Percentiles rank a stretch among this genome's conserved stretches.
Conservation (phyloP, 1,140 invertebrate species). For the Pseudoatta argentina region DNA sequence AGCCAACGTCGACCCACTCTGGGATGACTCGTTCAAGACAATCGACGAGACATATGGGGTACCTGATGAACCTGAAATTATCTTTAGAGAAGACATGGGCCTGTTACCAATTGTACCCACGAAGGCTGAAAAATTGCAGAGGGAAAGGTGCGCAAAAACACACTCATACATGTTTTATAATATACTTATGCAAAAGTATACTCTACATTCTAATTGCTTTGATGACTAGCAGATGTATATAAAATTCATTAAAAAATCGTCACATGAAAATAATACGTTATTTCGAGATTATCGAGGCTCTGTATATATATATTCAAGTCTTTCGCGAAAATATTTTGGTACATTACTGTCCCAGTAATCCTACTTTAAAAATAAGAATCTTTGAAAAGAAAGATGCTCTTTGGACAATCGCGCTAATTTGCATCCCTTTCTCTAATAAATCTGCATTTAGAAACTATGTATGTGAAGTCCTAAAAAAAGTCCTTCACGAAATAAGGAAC, state of each 20-base stretch:
- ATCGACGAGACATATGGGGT: slow-evolving; percentile 70
- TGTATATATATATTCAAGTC: not conserved
- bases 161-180: not conserved
- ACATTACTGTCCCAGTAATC: not conserved
- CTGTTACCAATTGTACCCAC: slow-evolving; percentile 57
- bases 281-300: not conserved
- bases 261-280: not conserved
- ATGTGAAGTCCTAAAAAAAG: slow-evolving; percentile 71
- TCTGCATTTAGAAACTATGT: slow-evolving; percentile 70
- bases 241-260: not conserved
- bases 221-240: not conserved
- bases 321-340: not conserved
- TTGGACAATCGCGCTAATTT: slow-evolving; percentile 5
- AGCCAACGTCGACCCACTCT: slow-evolving; percentile 64
- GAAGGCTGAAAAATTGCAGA: slow-evolving; percentile 75
- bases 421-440: slow-evolving; percentile 13
- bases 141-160: slow-evolving; percentile 72
- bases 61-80: slow-evolving; percentile 64
- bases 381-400: not conserved
- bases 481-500: slow-evolving; percentile 68
- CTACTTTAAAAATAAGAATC: not conserved
- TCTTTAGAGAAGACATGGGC: slow-evolving; percentile 71
- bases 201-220: not conserved
- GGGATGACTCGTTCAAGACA: slow-evolving; percentile 70
- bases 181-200: not conserved